Percentiles rank a stretch among this genome's conserved stretches.
phyloP scores from a whole-genome alignment of 2,888 invertebrate species.

The Amphipoea oculea region DNA sequence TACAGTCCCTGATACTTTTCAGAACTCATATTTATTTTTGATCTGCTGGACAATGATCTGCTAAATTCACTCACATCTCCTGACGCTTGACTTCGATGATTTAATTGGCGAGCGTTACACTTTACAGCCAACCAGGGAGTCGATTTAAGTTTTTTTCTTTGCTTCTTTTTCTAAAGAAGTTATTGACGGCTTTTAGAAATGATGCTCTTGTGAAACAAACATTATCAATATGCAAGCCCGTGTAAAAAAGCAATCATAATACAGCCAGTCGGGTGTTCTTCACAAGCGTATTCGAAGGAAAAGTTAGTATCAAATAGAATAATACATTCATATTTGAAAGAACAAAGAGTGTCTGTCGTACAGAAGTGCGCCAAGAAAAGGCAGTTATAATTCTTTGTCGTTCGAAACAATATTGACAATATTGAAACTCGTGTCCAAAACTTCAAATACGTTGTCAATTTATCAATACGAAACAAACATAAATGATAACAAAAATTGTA shows the following conservation, averaged over 20 bases:
- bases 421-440: slow-evolving; percentile 21
- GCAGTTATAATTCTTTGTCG: slow-evolving; percentile 16
- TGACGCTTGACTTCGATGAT: background rate
- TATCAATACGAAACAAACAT: background rate
- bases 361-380: slow-evolving; percentile 12
- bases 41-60: too few relatives aligned
- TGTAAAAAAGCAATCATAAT: background rate
- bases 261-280: background rate
- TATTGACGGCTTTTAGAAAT: background rate
- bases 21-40: too few relatives aligned
- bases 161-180: background rate
- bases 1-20: too few relatives aligned
- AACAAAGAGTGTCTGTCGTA: slow-evolving; percentile 17
- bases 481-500: background rate
- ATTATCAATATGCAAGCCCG: background rate
- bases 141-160: background rate
- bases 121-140: background rate
- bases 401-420: slow-evolving; percentile 23
- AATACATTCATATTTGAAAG: slow-evolving; percentile 29
- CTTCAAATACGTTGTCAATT: slow-evolving; percentile 20
- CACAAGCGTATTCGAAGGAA: background rate
- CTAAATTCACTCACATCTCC: too few relatives aligned
- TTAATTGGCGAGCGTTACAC: background rate
- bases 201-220: background rate
- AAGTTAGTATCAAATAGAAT: slow-evolving; percentile 35